These are phyloP conservation scores for Paedocypris sp. DNA, from an alignment of 2,113 vertebrate species.

Conservation along the genomic window DNA sequence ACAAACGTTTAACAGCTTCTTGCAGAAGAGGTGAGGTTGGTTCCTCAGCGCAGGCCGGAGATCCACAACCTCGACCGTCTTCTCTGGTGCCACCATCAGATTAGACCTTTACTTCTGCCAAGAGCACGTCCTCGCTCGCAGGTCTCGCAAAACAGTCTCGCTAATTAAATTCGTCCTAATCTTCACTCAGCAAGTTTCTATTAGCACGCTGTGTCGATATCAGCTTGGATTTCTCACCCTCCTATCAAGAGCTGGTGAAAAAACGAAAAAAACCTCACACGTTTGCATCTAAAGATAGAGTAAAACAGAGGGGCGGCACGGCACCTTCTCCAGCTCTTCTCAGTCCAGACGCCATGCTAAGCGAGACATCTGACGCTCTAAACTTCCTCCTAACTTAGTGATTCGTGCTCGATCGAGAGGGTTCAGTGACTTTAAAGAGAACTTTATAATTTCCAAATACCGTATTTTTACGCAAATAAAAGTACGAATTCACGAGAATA, in stretches of 20 bases:
- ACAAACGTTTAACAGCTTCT: too few relatives aligned
- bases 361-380: neutral
- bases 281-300: neutral
- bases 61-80: constrained; percentile 1
- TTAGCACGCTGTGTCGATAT: neutral
- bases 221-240: neutral
- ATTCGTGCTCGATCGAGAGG: too few relatives aligned
- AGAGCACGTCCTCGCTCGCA: constrained; percentile 14
- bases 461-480: too few relatives aligned
- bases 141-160: constrained; percentile 19
- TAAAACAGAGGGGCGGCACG: neutral
- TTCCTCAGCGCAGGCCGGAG: constrained; percentile 3
- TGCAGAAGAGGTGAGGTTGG: too few relatives aligned
- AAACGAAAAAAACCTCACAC: neutral
- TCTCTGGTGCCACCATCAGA: constrained; percentile 31
- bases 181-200: constrained; percentile 11
- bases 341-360: neutral
- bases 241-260: neutral
- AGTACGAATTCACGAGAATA: too few relatives aligned
- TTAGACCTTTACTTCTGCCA: constrained; percentile 45
- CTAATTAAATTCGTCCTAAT: constrained; percentile 23
- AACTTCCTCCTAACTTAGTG: too few relatives aligned
- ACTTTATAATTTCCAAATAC: too few relatives aligned
- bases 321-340: neutral
- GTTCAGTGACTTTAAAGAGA: too few relatives aligned